phyloP scores from a whole-genome alignment of 53 echinoderm and acorn worm genomes.

The Patiria pectinifera region DNA sequence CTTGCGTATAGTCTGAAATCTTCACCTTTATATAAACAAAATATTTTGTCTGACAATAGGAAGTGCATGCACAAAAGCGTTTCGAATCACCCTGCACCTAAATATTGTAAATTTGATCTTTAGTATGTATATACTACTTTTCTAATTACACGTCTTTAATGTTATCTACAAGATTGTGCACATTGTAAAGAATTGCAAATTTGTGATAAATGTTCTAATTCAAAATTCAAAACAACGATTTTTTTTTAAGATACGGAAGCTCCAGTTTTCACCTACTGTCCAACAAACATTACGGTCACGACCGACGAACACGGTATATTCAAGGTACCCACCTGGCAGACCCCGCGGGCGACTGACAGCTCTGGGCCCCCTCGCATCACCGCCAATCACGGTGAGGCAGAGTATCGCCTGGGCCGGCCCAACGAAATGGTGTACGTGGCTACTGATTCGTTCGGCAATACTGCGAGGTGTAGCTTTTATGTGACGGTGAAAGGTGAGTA shows the following conservation, averaged over 20 bases:
- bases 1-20: too few species aligned
- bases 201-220: too few species aligned
- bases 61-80: too few species aligned
- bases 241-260: conserved; percentile 47
- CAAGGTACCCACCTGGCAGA: conserved; percentile 62
- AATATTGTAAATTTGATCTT: too few species aligned
- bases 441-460: conserved; percentile 64
- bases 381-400: conserved; percentile 23
- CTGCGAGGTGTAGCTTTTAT: conserved; percentile 22
- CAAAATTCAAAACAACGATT: too few species aligned
- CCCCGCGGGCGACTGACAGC: conserved; percentile 71
- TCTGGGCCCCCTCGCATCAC: conserved; percentile 34
- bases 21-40: too few species aligned
- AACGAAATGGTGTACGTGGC: conserved; percentile 38
- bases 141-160: too few species aligned
- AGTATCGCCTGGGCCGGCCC: conserved; percentile 2
- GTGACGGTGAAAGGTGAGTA: conserved; percentile 69
- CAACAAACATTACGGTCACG: conserved; percentile 35
- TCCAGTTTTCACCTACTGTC: conserved; percentile 59
- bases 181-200: too few species aligned
- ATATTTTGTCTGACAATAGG: too few species aligned
- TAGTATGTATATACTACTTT: too few species aligned
- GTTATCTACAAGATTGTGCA: too few species aligned
- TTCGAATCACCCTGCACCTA: too few species aligned
- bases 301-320: conserved; percentile 24